Conservation (phyloP, 2,113 vertebrate genomes). For the Sceloporus tristichus region DNA sequence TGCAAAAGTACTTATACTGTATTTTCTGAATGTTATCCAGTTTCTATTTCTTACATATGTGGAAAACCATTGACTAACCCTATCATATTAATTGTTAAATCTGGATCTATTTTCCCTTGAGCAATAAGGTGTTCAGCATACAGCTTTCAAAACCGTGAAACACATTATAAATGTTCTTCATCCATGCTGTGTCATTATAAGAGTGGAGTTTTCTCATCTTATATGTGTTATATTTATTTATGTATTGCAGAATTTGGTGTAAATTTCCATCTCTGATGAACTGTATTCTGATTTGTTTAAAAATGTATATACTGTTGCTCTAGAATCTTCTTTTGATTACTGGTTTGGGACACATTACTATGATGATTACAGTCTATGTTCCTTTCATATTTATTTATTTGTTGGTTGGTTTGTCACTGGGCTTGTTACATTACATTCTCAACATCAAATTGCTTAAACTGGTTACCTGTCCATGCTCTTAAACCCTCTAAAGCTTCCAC, state of each 20-base stretch:
- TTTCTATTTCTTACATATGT: slow-evolving; percentile 13
- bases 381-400: slow-evolving; percentile 16
- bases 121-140: neutral
- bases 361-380: neutral
- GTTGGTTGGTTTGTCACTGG: neutral
- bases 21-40: neutral
- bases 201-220: neutral
- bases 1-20: neutral
- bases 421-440: slow-evolving; percentile 10
- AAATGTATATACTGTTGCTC: neutral
- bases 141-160: neutral
- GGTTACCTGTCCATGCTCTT: slow-evolving; percentile 14
- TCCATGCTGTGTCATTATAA: neutral
- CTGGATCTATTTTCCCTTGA: slow-evolving; percentile 8
- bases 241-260: neutral
- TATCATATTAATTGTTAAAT: slow-evolving; percentile 19
- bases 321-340: slow-evolving; percentile 17
- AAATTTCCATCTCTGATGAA: neutral
- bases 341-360: neutral
- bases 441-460: slow-evolving; percentile 3
- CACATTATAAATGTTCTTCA: slow-evolving; percentile 4
- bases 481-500: slow-evolving; percentile 25
- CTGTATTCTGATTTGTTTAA: neutral
- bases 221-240: neutral
- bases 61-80: neutral